These are phyloP conservation scores for Ptyas mucosa DNA, from an alignment of 2,113 vertebrate genomes.

Conservation along the genomic window DNA sequence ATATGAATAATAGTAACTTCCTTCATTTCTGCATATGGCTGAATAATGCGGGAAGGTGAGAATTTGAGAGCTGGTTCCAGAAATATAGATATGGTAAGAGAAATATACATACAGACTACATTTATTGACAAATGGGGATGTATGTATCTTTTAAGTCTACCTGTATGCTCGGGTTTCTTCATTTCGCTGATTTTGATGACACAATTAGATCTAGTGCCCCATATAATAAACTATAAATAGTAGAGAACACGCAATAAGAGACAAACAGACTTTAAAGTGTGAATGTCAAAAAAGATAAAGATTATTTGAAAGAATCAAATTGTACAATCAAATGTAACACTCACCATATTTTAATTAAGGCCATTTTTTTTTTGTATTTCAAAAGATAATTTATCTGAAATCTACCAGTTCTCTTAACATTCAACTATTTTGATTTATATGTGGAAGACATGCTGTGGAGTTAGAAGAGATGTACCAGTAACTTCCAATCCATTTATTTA, in stretches of 20 bases:
- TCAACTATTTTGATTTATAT: not conserved
- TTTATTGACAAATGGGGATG: not conserved
- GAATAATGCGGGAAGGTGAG: not conserved
- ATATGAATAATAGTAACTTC: not conserved
- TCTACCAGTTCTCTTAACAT: not conserved
- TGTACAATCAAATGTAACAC: not conserved
- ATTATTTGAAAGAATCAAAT: not conserved
- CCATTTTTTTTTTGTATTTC: not conserved
- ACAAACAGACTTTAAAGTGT: not conserved
- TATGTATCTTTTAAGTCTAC: not conserved
- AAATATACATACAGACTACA: not conserved
- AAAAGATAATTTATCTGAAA: not conserved
- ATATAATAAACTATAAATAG: not conserved
- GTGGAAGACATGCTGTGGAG: not conserved
- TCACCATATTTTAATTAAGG: not conserved
- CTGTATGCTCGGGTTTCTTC: not conserved
- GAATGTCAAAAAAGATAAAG: not conserved
- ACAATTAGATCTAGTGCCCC: not conserved
- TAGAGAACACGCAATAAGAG: not conserved
- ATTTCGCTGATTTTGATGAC: not conserved
- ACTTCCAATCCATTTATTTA: not conserved
- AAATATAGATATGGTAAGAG: not conserved
- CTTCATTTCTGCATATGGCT: not conserved
- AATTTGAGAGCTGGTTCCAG: not conserved
- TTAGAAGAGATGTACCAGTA: not conserved